Conservation (phyloP, 2,113 vertebrate genomes). For the Leucopternis melanops region DNA sequence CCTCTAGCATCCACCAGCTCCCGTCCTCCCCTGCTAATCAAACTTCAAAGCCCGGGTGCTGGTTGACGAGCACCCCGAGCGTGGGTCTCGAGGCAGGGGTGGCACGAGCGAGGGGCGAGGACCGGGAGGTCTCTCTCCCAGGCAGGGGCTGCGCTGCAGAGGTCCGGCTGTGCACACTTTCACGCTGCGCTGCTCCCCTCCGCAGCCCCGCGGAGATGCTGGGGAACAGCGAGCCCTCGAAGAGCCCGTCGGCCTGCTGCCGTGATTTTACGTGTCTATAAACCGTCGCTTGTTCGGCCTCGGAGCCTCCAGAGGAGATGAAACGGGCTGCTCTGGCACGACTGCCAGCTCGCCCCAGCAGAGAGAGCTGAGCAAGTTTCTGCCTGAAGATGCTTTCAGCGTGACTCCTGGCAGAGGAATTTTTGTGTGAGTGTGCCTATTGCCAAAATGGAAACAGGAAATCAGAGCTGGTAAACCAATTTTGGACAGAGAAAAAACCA, state of each 20-base stretch:
- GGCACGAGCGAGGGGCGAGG: neutral
- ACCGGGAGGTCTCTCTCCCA: neutral
- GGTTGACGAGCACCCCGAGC: fast-evolving
- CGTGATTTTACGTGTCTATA: fast-evolving
- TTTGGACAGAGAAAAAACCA: neutral
- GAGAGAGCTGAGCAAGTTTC: neutral
- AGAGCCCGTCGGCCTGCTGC: neutral
- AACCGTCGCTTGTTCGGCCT: neutral
- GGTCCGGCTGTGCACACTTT: neutral
- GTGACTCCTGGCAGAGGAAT: neutral
- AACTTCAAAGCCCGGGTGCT: neutral
- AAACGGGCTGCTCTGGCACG: neutral
- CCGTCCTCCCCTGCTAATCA: fast-evolving
- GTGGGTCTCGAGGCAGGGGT: neutral
- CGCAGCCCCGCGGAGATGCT: neutral
- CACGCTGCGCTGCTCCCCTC: neutral
- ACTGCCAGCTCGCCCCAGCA: neutral
- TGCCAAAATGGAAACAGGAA: neutral
- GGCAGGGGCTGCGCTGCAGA: too few species aligned
- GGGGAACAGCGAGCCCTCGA: neutral
- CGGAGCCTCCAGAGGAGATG: neutral
- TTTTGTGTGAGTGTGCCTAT: neutral
- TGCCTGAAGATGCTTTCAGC: neutral
- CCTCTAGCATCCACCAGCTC: neutral
- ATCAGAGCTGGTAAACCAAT: neutral